These are phyloP conservation scores for Stenurella melanura DNA, from an alignment of 2,888 invertebrate species.

Conservation along the genomic window DNA sequence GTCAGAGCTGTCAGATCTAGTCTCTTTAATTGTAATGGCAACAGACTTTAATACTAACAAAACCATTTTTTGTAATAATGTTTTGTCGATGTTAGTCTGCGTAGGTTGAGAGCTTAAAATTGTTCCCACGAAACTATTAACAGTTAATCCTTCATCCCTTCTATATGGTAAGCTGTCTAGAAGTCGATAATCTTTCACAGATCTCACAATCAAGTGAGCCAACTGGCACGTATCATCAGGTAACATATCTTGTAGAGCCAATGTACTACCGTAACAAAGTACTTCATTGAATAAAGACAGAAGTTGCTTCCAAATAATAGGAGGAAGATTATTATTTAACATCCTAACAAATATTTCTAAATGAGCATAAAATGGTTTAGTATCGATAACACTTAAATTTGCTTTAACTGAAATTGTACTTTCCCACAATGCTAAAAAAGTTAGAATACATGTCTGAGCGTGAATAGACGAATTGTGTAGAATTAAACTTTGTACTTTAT, in stretches of 20 bases:
- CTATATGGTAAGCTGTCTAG: constrained; percentile 75
- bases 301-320: constrained; percentile 89
- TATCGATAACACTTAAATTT: constrained; percentile 91
- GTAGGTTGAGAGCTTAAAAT: constrained; percentile 66
- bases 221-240: constrained; percentile 92
- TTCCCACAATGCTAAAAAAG: constrained; percentile 91
- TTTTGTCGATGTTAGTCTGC: constrained; percentile 79
- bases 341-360: constrained; percentile 86
- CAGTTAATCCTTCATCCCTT: constrained; percentile 70
- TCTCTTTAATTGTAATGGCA: constrained; percentile 92
- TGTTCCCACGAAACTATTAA: constrained; percentile 71
- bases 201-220: constrained; percentile 89
- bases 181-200: constrained; percentile 89
- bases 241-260: constrained; percentile 90
- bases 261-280: constrained; percentile 91
- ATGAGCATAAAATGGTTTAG: constrained; percentile 91
- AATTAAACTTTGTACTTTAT: constrained; percentile 79
- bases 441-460: constrained; percentile 84
- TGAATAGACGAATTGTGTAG: constrained; percentile 77
- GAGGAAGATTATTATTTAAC: constrained; percentile 81
- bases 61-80: constrained; percentile 89
- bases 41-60: constrained; percentile 91
- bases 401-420: constrained; percentile 93
- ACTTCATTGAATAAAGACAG: constrained; percentile 92
- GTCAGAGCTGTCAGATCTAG: constrained; percentile 88